Base-by-base conservation (phyloP, 1,140 invertebrate genomes). In the Centruroides vittatus region DNA sequence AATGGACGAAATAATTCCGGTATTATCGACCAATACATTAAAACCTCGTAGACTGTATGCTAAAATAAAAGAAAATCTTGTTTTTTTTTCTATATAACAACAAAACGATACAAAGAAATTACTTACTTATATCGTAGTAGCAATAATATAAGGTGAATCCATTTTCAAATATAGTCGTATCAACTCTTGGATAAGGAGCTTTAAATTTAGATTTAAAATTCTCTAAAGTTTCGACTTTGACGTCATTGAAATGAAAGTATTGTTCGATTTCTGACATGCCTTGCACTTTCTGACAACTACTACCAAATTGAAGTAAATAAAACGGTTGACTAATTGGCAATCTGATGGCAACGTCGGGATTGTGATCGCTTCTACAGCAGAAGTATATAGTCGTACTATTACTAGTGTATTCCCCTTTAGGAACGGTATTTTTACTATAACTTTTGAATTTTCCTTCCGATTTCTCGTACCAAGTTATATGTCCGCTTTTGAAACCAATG, bases 241-340 rank as follows among this genome's bases (percentile, higher is more conserved):
- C 68, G 51, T 71, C 70, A 36, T 66, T 66, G 60, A 68, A 71
- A 56, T 71, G 69, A 35, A 71, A 70, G 56, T 56, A 71, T 8
- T 71, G 70, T 34, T 69, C 64, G 11, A 54, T 57, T 56, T 68
- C 67, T 10, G 61, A 63, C 70, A 71, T 71, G 4, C 63, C 65
- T 58, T 70, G 66, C 3, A 71, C 70, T 51, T 68, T 65, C 56
- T 71, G 70, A 51, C 70, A 71, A 3, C 64, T 61, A 6, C 64
- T 63, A 10, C 70, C 70, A 34, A 61, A 69, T 51, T 70, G 66
- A 8, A 71, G 50, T 7, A 71, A 59, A 55, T 71, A 71, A 57
- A 71, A 71, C 9, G 70, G 70, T 4, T 55, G 57, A n/a, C 58
- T 61, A 9, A 60, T 66, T 5, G 70, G 70, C 34, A 71, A 52